Percentiles rank a stretch among this genome's conserved stretches.
These are phyloP conservation scores for Rhagophthalmus giganteus DNA, from an alignment of 2,888 invertebrate species.

Conservation along the genomic window DNA sequence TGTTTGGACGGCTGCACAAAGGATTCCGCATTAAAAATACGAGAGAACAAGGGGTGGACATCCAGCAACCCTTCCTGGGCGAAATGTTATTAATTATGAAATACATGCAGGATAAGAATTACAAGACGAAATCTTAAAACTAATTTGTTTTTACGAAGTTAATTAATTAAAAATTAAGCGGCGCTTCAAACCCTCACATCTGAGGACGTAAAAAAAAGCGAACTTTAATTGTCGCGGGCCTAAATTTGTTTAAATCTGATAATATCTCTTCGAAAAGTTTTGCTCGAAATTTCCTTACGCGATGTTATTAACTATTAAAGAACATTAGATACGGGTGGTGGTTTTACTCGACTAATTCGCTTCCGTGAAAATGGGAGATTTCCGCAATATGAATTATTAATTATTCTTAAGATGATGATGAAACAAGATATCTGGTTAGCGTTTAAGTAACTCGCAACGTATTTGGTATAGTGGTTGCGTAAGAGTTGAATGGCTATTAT, in stretches of 20 bases:
- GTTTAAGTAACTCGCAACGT: neutral
- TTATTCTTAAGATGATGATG: slow-evolving; percentile 30
- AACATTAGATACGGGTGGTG: slow-evolving; percentile 36
- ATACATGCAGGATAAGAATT: slow-evolving; percentile 44
- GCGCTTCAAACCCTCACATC: slow-evolving; percentile 35
- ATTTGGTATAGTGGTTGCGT: neutral
- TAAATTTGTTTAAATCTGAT: too few species aligned
- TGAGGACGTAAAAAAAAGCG: too few species aligned
- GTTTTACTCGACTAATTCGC: slow-evolving; percentile 37
- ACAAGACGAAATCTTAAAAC: slow-evolving; percentile 48
- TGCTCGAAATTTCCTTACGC: slow-evolving; percentile 17
- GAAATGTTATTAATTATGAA: slow-evolving; percentile 49
- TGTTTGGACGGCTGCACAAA: slow-evolving; percentile 20
- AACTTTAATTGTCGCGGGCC: too few species aligned
- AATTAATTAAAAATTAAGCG: slow-evolving; percentile 53
- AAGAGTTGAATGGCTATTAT: neutral
- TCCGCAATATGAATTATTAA: slow-evolving; percentile 36
- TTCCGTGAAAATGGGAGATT: slow-evolving; percentile 40
- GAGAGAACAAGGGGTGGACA: slow-evolving; percentile 33
- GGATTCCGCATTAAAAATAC: slow-evolving; percentile 36
- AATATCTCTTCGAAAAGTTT: too few species aligned
- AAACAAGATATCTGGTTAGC: slow-evolving; percentile 29
- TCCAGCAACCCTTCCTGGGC: slow-evolving; percentile 34
- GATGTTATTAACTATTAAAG: slow-evolving; percentile 26
- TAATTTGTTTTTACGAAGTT: slow-evolving; percentile 51